Evolutionary conservation across 2,888 invertebrate genomes (phyloP), one percentile per base, ranked within the genome.

Genomic region (Ceramica pisi): DNA sequence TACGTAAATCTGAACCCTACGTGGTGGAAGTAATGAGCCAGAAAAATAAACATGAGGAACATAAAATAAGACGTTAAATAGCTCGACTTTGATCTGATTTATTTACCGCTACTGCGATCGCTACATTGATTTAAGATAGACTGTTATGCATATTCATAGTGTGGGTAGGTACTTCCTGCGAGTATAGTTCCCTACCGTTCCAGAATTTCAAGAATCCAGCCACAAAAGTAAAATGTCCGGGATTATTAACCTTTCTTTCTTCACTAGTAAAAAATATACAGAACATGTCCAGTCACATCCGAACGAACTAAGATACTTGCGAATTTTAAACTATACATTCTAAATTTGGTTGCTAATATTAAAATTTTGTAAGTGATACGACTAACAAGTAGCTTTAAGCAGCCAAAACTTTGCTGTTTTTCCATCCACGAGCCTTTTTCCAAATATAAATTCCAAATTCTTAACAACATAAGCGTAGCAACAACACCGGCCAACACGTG

Each of bases 41-140:
- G 64, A 69, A 75, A 56, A 78, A 61, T 61, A 78, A 69, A 64
- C 69, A 68, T 57, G 51, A 59, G 61, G 41, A 62, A 60, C 57
- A 62, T 66, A 61, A 61, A 75, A 73, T 64, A 62, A 80, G 48
- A 67, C 53, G 56, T 63, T 77, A 57, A 76, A 62, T 38, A 26
- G n/a, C 55, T 26, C 44, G 35, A 73, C 57, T 35, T 64, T 60
- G 73, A 53, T 60, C 35, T 69, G 77, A 59, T 77, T 77, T 73
- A 69, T 73, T 77, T 59, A 69, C 48, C 35, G 9, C 71, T 26
- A 21, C 61, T n/a, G 19, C 14, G n/a, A 51, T 59, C 44, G 44
- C 14, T 44, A 56, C 26, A 61, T 78, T 71, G 78, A 71, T 71
- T 61, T 61, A 71, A 50, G 69, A 69, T 68, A 51, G 56, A 73